Evolutionary conservation across 2,113 vertebrate species (phyloP).

Genomic region (Lepidothrix coronata): DNA sequence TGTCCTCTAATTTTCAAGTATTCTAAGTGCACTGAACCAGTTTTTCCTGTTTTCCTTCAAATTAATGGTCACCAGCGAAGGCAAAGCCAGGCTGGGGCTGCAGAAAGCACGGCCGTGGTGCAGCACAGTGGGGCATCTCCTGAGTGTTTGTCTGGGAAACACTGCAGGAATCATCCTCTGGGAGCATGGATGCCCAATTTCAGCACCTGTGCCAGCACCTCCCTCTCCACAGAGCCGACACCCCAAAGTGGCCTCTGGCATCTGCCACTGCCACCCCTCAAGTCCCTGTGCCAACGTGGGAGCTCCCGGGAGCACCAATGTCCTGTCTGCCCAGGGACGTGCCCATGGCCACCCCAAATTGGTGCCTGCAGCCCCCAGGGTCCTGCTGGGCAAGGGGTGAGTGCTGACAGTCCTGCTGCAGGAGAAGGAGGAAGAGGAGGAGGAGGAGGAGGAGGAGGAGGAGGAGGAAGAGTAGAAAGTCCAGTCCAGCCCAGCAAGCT

Average conservation of each 20-base stretch:
- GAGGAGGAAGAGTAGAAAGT: too few relatives aligned
- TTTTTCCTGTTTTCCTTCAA: conserved; percentile 56
- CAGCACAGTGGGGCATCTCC: neutral
- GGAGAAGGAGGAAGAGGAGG: too few relatives aligned
- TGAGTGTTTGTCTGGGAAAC: accelerated
- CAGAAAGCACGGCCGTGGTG: accelerated
- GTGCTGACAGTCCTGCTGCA: too few relatives aligned
- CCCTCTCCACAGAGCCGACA: accelerated
- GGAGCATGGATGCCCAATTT: neutral
- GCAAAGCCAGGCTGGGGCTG: neutral
- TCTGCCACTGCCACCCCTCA: too few relatives aligned
- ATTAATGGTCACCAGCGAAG: neutral
- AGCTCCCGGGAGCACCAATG: too few relatives aligned
- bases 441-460: too few relatives aligned
- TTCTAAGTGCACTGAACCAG: conserved; percentile 48
- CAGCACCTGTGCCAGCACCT: accelerated
- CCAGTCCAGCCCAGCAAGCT: neutral
- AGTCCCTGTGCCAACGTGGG: too few relatives aligned
- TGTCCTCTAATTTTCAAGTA: conserved; percentile 28
- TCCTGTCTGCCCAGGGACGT: too few relatives aligned
- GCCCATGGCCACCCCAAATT: too few relatives aligned
- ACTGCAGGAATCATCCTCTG: neutral
- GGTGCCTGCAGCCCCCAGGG: too few relatives aligned
- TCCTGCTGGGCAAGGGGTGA: too few relatives aligned
- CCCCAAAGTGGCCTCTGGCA: too few relatives aligned